A percentile compares a stretch with the other conserved stretches of the same genome.
phyloP scores from a whole-genome alignment of 2,888 invertebrate species.

The Trachelus iudaicus region DNA sequence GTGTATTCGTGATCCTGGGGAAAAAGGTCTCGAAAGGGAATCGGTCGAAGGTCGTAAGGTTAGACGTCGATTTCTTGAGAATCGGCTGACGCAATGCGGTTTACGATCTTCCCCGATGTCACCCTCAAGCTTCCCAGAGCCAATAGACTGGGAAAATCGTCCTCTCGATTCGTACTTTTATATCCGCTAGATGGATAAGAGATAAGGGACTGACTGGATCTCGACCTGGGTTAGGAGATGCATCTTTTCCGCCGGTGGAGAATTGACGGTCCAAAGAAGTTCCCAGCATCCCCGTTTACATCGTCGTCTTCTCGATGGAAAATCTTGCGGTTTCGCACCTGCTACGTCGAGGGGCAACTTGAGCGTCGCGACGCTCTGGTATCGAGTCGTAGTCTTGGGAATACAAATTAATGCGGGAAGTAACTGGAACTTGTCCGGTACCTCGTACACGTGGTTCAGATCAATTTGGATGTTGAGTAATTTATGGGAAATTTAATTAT shows the following conservation, averaged over 20 bases:
- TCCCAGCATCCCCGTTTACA: not conserved
- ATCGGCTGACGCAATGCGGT: conserved; percentile 15
- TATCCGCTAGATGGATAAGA: not conserved
- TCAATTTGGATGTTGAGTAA: not conserved
- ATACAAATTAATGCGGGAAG: not conserved
- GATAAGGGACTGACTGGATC: not conserved
- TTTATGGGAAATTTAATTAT: not conserved
- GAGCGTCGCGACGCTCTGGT: not conserved
- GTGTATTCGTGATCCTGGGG: not conserved
- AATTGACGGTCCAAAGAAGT: not conserved
- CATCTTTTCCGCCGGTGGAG: not conserved
- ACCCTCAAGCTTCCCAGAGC: not conserved
- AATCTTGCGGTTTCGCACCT: not conserved
- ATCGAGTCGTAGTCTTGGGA: not conserved
- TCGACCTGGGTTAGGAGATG: not conserved
- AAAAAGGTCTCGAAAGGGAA: not conserved
- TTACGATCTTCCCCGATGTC: not conserved
- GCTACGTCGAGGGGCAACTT: not conserved
- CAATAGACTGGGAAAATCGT: not conserved
- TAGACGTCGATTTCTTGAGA: conserved; percentile 5
- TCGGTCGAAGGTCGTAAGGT: not conserved
- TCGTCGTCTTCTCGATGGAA: not conserved
- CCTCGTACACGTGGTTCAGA: not conserved
- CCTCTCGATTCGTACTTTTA: not conserved
- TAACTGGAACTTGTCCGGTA: not conserved